Conservation (phyloP, 1,140 invertebrate species). For the Aphelenchoides fujianensis region DNA sequence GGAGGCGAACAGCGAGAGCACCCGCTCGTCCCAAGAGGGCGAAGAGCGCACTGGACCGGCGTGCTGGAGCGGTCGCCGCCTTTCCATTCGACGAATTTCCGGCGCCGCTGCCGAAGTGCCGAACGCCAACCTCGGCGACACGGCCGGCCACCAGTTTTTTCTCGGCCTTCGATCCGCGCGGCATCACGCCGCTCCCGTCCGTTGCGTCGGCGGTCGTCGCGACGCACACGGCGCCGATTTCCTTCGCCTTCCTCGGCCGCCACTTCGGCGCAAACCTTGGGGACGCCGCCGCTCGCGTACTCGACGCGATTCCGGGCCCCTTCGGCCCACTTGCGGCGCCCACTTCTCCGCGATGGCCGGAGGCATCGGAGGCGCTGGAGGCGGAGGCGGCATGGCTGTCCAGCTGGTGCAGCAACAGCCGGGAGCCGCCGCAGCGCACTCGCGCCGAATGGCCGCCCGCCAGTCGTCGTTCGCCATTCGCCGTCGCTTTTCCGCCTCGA, state of each 20-base stretch:
- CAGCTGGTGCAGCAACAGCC: not conserved
- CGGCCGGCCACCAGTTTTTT: not conserved
- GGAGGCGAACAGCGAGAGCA: not conserved
- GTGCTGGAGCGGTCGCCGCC: no score
- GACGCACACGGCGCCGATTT: not conserved
- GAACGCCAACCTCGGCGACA: no score
- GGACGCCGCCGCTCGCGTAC: not conserved
- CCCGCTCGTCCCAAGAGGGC: no score
- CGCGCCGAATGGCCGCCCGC: not conserved
- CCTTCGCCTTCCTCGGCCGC: not conserved
- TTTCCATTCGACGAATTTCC: no score
- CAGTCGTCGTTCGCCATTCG: not conserved
- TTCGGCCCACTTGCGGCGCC: not conserved
- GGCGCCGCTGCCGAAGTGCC: no score
- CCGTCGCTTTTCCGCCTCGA: not conserved
- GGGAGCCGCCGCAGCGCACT: no score
- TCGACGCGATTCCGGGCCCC: not conserved
- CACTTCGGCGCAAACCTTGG: not conserved
- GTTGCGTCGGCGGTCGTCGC: not conserved
- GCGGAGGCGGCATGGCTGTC: not conserved
- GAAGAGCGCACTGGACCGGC: no score
- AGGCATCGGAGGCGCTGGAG: no score
- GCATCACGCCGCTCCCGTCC: not conserved
- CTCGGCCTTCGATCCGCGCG: not conserved
- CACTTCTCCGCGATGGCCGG: not conserved